A percentile compares a stretch with the other conserved stretches of the same genome.
Conservation (phyloP, 1,140 invertebrate genomes). For the Hirudo medicinalis region DNA sequence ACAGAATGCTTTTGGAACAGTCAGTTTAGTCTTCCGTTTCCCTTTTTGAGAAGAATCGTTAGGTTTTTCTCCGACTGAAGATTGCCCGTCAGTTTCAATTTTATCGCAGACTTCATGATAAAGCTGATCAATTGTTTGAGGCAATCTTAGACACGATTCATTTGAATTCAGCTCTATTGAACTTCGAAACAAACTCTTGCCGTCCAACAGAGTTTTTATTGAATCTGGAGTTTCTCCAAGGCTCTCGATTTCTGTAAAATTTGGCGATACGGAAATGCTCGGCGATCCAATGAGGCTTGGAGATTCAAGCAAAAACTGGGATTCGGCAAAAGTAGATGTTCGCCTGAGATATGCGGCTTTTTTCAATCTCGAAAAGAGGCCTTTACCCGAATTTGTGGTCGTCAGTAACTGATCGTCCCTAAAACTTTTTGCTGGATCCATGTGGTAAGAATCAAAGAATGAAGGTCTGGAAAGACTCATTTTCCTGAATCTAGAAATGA, state of each 20-base stretch:
- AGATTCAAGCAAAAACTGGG: conserved; percentile 11
- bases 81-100: background rate
- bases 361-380: conserved; percentile 7
- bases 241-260: background rate
- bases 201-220: conserved; percentile 1
- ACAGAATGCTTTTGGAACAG: background rate
- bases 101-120: too few species aligned
- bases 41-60: background rate
- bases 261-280: background rate
- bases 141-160: background rate
- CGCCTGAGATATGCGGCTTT: conserved; percentile 1
- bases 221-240: conserved; percentile 6
- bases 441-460: conserved; percentile 4
- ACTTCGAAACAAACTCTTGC: conserved; percentile 5
- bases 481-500: conserved; percentile 77
- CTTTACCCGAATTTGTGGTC: background rate
- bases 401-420: conserved; percentile 7
- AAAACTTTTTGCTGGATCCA: background rate
- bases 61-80: background rate
- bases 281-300: background rate
- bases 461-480: conserved; percentile 9
- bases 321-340: conserved; percentile 10
- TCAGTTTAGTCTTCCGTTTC: background rate
- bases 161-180: conserved; percentile 1
- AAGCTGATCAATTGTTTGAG: too few species aligned